phyloP scores from a whole-genome alignment of 2,888 invertebrate genomes.

The Caenorhabditis drosophilae region DNA sequence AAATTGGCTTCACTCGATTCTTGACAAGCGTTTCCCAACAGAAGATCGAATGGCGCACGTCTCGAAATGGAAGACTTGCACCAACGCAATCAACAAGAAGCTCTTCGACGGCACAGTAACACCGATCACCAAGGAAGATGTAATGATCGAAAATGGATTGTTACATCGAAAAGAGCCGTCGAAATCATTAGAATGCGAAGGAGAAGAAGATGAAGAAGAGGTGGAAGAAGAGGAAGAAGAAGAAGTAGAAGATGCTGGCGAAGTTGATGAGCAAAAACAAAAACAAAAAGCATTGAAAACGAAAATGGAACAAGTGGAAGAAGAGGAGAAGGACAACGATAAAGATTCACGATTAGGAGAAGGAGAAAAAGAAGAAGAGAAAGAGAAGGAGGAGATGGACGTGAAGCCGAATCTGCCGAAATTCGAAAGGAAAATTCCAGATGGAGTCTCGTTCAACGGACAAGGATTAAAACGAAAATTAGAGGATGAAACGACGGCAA shows the following conservation, averaged over 20 bases:
- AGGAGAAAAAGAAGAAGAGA: not conserved
- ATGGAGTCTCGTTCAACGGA: too few relatives aligned
- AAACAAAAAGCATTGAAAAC: too few relatives aligned
- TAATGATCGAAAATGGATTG: not conserved
- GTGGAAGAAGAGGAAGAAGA: not conserved
- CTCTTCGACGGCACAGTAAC: slow-evolving; percentile 4
- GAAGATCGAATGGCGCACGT: slow-evolving; percentile 36
- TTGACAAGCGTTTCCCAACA: slow-evolving; percentile 53
- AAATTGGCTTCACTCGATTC: slow-evolving; percentile 50
- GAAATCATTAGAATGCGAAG: not conserved
- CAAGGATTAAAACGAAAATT: slow-evolving; percentile 17
- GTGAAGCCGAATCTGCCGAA: slow-evolving; percentile 1
- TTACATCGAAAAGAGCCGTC: not conserved
- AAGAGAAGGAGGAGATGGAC: not conserved
- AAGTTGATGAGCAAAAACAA: slow-evolving; percentile 7
- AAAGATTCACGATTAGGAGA: not conserved
- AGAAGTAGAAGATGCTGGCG: not conserved
- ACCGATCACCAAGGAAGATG: not conserved
- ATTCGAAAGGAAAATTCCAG: not conserved
- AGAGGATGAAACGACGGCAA: slow-evolving; percentile 4
- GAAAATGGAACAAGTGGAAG: slow-evolving; percentile 7
- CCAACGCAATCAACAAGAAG: slow-evolving; percentile 50
- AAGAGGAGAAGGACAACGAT: slow-evolving; percentile 10
- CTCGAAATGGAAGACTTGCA: slow-evolving; percentile 55
- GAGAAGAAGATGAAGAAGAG: not conserved